Conservation (phyloP, 2,113 vertebrate species). For the Nothobranchius furzeri region DNA sequence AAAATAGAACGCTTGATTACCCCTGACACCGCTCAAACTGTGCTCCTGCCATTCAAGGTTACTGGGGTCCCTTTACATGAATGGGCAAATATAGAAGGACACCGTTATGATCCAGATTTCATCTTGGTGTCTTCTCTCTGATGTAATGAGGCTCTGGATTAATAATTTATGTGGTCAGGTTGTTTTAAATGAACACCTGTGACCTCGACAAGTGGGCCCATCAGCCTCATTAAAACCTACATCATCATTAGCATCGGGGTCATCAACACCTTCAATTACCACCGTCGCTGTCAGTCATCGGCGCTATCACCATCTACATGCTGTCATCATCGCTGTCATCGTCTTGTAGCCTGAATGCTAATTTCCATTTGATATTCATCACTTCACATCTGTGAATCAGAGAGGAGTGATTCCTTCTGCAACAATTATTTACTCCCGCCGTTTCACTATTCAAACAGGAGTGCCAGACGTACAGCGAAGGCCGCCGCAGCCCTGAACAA, state of each 20-base stretch:
- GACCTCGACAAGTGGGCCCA: conserved; percentile 26
- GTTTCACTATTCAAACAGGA: conserved; percentile 57
- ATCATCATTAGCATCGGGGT: conserved; percentile 32
- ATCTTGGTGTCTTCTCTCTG: conserved; percentile 33
- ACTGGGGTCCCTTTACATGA: conserved; percentile 45
- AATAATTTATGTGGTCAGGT: conserved; percentile 13
- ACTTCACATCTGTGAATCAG: conserved; percentile 14
- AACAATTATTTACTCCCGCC: conserved; percentile 40
- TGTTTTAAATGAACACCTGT: conserved; percentile 14
- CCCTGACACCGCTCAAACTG: conserved; percentile 58
- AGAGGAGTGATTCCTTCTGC: conserved; percentile 19
- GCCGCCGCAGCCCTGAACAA: conserved; percentile 51
- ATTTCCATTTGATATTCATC: conserved; percentile 32
- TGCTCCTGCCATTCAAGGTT: conserved; percentile 59
- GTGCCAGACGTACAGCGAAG: conserved; percentile 44
- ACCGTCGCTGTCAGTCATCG: conserved; percentile 13
- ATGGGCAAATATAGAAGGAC: conserved; percentile 71
- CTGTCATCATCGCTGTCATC: conserved; percentile 8
- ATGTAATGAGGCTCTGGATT: conserved; percentile 27
- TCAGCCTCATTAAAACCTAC: conserved; percentile 22
- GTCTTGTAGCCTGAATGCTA: background rate
- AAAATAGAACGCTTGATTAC: conserved; percentile 77
- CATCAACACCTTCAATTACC: conserved; percentile 30
- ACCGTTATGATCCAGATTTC: conserved; percentile 52
- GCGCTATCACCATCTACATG: conserved; percentile 5